These are phyloP conservation scores for Petrocephalus zakoni DNA, from an alignment of 2,113 vertebrate species.

Conservation along the genomic window DNA sequence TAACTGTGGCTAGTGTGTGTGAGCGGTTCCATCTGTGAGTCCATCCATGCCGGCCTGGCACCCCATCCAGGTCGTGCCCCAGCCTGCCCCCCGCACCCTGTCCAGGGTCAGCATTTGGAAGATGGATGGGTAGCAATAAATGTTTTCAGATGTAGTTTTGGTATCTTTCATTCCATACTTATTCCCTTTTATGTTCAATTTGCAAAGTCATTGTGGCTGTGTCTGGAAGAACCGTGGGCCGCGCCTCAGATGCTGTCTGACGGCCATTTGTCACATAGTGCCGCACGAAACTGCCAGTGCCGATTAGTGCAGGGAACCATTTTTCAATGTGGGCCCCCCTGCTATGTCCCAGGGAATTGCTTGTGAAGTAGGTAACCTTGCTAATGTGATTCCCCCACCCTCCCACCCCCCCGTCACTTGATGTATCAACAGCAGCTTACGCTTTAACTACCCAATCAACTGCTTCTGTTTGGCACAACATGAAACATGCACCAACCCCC, in stretches of 20 bases:
- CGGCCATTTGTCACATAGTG: background rate
- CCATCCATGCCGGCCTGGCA: background rate
- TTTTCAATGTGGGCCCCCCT: background rate
- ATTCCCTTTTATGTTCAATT: background rate
- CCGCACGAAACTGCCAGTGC: background rate
- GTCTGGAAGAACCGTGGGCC: background rate
- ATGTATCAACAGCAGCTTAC: background rate
- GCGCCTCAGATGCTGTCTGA: background rate
- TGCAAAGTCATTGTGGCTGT: background rate
- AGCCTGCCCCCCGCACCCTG: background rate
- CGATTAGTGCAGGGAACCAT: background rate
- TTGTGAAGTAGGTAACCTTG: background rate
- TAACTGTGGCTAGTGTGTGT: background rate
- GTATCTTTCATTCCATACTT: background rate
- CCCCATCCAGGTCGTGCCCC: background rate
- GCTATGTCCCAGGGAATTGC: background rate
- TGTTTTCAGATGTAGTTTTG: background rate
- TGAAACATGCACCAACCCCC: background rate
- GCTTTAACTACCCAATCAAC: background rate
- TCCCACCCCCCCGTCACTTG: background rate
- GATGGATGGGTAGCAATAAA: background rate
- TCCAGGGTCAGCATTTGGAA: background rate
- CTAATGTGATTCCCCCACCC: background rate
- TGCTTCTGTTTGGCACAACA: background rate
- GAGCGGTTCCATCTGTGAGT: background rate